These are phyloP conservation scores for Diadema setosum DNA, from an alignment of 35 echinoderm and acorn worm species.

Conservation along the genomic window DNA sequence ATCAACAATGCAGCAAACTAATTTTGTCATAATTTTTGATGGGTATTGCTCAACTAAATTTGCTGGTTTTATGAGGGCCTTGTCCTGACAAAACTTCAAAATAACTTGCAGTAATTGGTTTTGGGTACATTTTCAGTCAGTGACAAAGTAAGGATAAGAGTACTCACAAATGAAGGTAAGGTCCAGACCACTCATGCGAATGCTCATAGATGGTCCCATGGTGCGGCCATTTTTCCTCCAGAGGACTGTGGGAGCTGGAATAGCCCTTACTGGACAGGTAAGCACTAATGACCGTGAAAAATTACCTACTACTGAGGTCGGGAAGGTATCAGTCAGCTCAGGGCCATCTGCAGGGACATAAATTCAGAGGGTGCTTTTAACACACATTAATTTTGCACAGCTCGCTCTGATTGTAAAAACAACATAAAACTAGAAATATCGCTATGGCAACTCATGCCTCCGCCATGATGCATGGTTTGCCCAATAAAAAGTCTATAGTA, in stretches of 20 bases:
- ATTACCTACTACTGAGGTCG: not conserved
- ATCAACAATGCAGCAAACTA: too few species aligned
- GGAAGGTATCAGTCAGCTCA: not conserved
- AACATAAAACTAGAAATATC: too few species aligned
- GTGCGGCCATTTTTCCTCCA: constrained; percentile 3
- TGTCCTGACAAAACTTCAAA: too few species aligned
- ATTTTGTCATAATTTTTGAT: too few species aligned
- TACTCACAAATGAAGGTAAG: not conserved
- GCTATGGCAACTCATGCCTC: too few species aligned
- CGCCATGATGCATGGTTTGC: not conserved
- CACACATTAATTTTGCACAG: too few species aligned
- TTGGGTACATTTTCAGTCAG: not conserved
- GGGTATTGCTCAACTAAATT: too few species aligned
- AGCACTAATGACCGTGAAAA: not conserved
- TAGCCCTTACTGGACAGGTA: not conserved
- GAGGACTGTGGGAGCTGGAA: not conserved
- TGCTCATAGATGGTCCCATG: not conserved
- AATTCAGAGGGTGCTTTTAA: too few species aligned
- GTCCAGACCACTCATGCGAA: not conserved
- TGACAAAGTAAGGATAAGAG: not conserved
- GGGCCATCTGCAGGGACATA: not conserved
- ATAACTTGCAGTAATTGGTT: too few species aligned
- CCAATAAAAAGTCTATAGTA: not conserved
- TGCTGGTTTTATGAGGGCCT: too few species aligned
- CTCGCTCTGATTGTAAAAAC: too few species aligned